Evolutionary conservation across 2,888 invertebrate genomes (phyloP).

Genomic region (Frankliniella fusca): DNA sequence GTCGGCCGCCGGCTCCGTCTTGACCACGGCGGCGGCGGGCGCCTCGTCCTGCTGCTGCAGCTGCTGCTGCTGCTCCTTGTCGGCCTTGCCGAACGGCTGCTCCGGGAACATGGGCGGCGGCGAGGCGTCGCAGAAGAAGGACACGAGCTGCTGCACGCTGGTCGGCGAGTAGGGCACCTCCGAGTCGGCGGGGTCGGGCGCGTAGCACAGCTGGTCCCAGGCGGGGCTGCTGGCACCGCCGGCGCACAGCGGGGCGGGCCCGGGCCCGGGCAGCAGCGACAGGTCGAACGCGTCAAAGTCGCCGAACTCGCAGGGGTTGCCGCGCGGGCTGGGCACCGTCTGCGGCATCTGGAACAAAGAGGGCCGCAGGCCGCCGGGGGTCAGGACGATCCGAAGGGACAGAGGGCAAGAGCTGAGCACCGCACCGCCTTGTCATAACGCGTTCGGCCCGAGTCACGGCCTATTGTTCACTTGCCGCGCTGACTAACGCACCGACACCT

Average conservation of each 20-base stretch:
- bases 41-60: conserved; percentile 35
- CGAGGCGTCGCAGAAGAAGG: conserved; percentile 44
- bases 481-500: neutral
- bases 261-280: conserved; percentile 62
- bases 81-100: conserved; percentile 32
- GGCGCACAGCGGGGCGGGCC: conserved; percentile 45
- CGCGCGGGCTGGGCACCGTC: conserved; percentile 72
- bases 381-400: neutral
- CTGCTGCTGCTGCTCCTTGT: conserved; percentile 33
- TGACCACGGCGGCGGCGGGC: conserved; percentile 33
- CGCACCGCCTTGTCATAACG: neutral
- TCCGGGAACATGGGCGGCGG: conserved; percentile 37
- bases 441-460: too few species aligned
- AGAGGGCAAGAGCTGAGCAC: neutral
- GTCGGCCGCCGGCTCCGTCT: conserved; percentile 36
- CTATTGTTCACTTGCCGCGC: neutral
- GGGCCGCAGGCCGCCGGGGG: conserved; percentile 31
- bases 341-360: conserved; percentile 69
- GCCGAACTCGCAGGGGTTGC: conserved; percentile 64
- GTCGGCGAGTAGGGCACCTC: conserved; percentile 46
- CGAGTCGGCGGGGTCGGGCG: conserved; percentile 47
- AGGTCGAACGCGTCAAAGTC: conserved; percentile 63
- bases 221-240: conserved; percentile 51
- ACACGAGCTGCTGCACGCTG: conserved; percentile 56
- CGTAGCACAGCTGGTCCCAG: conserved; percentile 51